phyloP scores from a whole-genome alignment of 2,113 vertebrate species.

The Oryzias melastigma region DNA sequence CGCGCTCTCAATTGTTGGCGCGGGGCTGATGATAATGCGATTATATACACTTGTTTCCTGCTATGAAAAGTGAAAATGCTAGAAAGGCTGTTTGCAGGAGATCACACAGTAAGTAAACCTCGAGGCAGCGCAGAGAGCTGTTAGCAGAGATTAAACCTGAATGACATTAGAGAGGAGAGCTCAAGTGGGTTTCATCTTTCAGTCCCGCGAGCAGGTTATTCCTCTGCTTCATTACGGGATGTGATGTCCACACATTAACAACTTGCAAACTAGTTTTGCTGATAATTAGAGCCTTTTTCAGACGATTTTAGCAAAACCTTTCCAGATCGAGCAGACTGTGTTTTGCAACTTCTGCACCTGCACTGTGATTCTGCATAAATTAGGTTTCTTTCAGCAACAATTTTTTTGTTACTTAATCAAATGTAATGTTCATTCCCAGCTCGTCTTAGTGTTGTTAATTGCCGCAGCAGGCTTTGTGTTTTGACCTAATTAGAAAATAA shows the following conservation, averaged over 20 bases:
- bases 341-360: no score
- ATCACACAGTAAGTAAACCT: neutral
- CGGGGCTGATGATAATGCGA: neutral
- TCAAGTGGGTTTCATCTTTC: constrained; percentile 19
- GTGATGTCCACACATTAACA: constrained; percentile 24
- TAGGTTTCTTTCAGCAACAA: no score
- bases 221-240: constrained; percentile 29
- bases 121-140: neutral
- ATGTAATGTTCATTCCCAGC: no score
- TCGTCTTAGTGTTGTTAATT: no score
- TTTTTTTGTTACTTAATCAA: no score
- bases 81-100: neutral
- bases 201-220: constrained; percentile 12
- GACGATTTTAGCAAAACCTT: constrained; percentile 2
- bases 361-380: no score
- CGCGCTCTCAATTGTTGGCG: neutral
- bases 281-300: constrained; percentile 46
- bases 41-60: neutral
- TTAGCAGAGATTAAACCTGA: neutral
- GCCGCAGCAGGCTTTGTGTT: no score
- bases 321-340: no score
- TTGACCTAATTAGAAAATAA: no score
- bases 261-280: constrained; percentile 25
- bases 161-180: constrained; percentile 6
- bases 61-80: constrained; percentile 4